Evolutionary conservation across 2,113 vertebrate genomes (phyloP).

Genomic region (Mobula birostris): DNA sequence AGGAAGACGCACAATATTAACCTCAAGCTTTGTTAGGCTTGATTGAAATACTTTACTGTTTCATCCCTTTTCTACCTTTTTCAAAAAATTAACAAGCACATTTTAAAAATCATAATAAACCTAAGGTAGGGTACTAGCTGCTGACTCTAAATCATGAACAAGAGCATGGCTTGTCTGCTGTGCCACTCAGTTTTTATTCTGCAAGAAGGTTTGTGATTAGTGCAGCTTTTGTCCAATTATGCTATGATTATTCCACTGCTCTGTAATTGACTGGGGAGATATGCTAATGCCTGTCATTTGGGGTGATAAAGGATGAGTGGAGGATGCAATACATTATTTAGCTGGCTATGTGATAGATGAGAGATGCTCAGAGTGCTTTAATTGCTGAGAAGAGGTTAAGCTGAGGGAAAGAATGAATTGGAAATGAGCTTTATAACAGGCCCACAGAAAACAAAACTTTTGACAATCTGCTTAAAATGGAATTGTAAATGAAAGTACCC

Average conservation of each 20-base stretch:
- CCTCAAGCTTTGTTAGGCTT: not conserved
- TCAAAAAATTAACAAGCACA: not conserved
- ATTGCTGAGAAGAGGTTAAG: conserved; percentile 99
- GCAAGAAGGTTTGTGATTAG: conserved; percentile 90
- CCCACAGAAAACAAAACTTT: conserved; percentile 29
- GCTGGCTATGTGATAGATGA: conserved; percentile 96
- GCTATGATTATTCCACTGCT: conserved; percentile 94
- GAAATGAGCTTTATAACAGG: conserved; percentile 73
- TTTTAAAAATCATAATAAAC: conserved; percentile 37
- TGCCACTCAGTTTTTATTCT: conserved; percentile 72
- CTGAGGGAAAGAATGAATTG: conserved; percentile 97
- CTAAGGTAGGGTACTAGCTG: conserved; percentile 47
- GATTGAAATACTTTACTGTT: not conserved
- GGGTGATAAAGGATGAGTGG: conserved; percentile 98
- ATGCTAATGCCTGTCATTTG: conserved; percentile 99
- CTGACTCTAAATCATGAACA: conserved; percentile 61
- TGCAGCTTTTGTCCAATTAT: conserved; percentile 97
- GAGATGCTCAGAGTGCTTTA: conserved; percentile 94
- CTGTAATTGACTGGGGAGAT: conserved; percentile 99
- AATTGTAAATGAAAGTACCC: conserved; percentile 6
- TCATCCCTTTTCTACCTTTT: not conserved
- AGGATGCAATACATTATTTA: conserved; percentile 99
- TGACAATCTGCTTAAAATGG: conserved; percentile 10
- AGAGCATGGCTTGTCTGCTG: conserved; percentile 81
- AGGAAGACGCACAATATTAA: conserved; percentile 11